Evolutionary conservation across 1,140 invertebrate species (phyloP).

Genomic region (Drosophila kohkoa): DNA sequence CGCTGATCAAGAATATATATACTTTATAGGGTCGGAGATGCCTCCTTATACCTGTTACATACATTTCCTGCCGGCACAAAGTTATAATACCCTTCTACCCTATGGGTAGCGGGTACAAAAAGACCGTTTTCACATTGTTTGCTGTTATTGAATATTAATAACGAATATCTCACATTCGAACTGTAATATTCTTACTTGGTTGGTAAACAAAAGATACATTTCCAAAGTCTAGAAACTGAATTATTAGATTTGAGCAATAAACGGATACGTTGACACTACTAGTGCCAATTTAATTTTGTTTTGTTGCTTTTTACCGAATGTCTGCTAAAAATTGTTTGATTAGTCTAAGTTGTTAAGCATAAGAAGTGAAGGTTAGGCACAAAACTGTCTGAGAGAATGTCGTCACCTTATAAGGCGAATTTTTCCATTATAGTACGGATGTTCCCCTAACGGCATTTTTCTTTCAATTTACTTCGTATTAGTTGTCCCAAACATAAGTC

Average conservation of each 20-base stretch:
- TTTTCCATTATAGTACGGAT: conserved; percentile 11
- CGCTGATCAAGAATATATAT: too few relatives aligned
- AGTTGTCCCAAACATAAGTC: conserved; percentile 31
- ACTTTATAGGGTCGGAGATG: too few relatives aligned
- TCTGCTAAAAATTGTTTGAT: conserved; percentile 19
- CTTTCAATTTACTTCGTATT: conserved; percentile 10
- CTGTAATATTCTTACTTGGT: too few relatives aligned
- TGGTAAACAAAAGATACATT: too few relatives aligned
- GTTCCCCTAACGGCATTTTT: conserved; percentile 9
- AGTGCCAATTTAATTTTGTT: conserved; percentile 51
- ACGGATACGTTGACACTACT: conserved; percentile 8
- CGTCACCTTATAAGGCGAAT: conserved; percentile 15
- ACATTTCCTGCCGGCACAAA: too few relatives aligned
- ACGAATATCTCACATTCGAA: too few relatives aligned
- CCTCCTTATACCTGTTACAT: too few relatives aligned
- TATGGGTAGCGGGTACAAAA: too few relatives aligned
- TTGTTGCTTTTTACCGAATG: neutral
- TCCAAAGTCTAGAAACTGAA: conserved; percentile 9
- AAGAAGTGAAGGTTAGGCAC: neutral
- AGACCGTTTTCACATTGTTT: too few relatives aligned
- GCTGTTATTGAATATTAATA: too few relatives aligned
- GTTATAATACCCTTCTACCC: too few relatives aligned
- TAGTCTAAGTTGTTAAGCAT: neutral
- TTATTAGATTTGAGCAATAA: conserved; percentile 30
- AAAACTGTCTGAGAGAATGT: neutral